phyloP scores from a whole-genome alignment of 2,797 vertebrate genomes.

The Bucorvus abyssinicus region DNA sequence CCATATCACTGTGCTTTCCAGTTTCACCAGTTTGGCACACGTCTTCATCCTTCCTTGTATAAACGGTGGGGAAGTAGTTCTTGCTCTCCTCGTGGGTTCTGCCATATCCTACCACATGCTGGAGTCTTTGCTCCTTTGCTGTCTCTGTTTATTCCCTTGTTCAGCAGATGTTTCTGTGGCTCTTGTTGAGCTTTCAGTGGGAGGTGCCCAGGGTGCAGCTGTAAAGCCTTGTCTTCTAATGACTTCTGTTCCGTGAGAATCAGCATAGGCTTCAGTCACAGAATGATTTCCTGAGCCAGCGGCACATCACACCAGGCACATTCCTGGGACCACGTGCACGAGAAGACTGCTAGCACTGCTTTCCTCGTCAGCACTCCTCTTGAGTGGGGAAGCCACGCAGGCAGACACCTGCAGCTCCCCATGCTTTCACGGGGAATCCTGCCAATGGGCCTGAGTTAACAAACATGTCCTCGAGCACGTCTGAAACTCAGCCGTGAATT shows the following conservation, averaged over 20 bases:
- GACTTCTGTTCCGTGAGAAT: neutral
- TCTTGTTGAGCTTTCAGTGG: neutral
- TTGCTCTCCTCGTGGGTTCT: neutral
- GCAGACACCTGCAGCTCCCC: neutral
- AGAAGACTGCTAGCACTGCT: neutral
- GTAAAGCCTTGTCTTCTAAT: neutral
- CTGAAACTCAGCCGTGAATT: neutral
- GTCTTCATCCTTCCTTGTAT: neutral
- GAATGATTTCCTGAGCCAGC: neutral
- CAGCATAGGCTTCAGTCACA: neutral
- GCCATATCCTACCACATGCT: fast-evolving
- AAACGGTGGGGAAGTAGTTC: neutral
- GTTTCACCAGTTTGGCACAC: neutral
- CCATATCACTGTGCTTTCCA: neutral
- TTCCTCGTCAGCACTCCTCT: neutral
- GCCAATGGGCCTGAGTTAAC: neutral
- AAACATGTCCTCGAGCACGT: neutral
- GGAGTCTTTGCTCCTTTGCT: neutral
- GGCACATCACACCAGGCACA: neutral
- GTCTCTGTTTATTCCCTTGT: neutral
- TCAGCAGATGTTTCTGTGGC: neutral
- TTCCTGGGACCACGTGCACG: neutral
- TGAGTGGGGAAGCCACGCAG: neutral
- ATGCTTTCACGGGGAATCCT: neutral
- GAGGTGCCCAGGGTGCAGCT: neutral